These are phyloP conservation scores for Manduca sexta DNA, from an alignment of 1,140 invertebrate species.

Conservation along the genomic window DNA sequence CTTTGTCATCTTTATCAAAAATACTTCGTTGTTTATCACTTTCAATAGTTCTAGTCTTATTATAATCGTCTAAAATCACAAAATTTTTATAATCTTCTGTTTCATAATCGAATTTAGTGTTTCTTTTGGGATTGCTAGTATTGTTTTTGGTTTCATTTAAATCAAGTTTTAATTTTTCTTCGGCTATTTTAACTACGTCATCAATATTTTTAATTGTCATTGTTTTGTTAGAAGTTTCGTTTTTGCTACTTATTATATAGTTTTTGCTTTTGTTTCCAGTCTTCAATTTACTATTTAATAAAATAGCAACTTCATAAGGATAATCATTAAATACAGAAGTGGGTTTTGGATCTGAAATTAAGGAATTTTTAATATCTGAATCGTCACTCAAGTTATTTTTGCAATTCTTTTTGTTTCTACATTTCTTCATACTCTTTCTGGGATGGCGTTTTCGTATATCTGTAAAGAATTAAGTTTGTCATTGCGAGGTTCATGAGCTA, in stretches of 20 bases:
- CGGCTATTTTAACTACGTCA: background rate
- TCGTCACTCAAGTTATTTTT: background rate
- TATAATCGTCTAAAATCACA: slow-evolving; percentile 27
- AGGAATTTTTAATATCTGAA: slow-evolving; percentile 22
- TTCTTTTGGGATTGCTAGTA: slow-evolving; percentile 30
- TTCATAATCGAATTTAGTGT: slow-evolving; percentile 33
- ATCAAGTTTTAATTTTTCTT: background rate
- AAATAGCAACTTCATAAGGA: slow-evolving; percentile 43
- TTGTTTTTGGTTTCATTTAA: slow-evolving; percentile 3
- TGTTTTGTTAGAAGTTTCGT: background rate
- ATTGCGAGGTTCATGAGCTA: no score
- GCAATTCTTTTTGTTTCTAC: slow-evolving; percentile 15
- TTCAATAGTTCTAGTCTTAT: slow-evolving; percentile 23
- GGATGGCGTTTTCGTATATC: slow-evolving; percentile 13
- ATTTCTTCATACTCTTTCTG: slow-evolving; percentile 24
- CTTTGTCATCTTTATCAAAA: slow-evolving; percentile 33
- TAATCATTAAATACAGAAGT: slow-evolving; percentile 42
- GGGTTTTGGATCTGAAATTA: slow-evolving; percentile 33
- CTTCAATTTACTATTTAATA: slow-evolving; percentile 31
- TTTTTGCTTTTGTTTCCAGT: no score
- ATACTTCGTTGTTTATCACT: slow-evolving; percentile 28
- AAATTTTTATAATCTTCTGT: slow-evolving; percentile 32
- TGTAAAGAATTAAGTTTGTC: slow-evolving; percentile 7
- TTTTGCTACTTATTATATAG: slow-evolving; percentile 4
- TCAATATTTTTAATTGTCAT: no score